Conservation (phyloP, 53 echinoderm and acorn worm species). For the Temnopleurus reevesii region DNA sequence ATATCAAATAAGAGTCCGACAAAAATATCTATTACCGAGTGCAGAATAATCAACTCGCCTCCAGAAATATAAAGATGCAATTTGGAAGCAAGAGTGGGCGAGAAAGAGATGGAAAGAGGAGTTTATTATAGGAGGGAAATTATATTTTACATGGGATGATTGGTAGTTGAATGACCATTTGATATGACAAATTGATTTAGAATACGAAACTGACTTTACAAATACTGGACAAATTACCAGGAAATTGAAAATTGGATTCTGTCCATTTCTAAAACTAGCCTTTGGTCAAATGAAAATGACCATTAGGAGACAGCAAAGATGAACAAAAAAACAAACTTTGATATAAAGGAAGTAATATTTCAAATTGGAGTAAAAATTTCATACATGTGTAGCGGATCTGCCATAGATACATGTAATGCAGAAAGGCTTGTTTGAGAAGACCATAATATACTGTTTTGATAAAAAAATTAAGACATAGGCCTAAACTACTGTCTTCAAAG, state of each 20-base stretch:
- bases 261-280: not conserved
- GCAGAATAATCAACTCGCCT: not conserved
- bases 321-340: not conserved
- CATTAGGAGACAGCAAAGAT: not conserved
- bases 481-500: too few species aligned
- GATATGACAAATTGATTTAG: constrained; percentile 10
- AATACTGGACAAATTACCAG: not conserved
- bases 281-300: constrained; percentile 13
- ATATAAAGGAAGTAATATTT: not conserved
- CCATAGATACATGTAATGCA: too few species aligned
- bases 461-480: too few species aligned
- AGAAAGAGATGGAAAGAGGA: not conserved
- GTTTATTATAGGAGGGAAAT: too few species aligned
- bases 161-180: not conserved
- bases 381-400: too few species aligned
- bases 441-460: too few species aligned
- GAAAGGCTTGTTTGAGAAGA: too few species aligned
- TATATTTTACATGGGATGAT: not conserved
- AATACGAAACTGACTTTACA: not conserved
- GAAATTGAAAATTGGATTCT: not conserved
- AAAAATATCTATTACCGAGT: not conserved
- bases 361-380: too few species aligned
- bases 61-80: not conserved
- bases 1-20: not conserved
- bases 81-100: not conserved